Evolutionary conservation across 2,113 vertebrate species (phyloP), one percentile per base, ranked within the genome.

Genomic region (Puffinus mauretanicus): DNA sequence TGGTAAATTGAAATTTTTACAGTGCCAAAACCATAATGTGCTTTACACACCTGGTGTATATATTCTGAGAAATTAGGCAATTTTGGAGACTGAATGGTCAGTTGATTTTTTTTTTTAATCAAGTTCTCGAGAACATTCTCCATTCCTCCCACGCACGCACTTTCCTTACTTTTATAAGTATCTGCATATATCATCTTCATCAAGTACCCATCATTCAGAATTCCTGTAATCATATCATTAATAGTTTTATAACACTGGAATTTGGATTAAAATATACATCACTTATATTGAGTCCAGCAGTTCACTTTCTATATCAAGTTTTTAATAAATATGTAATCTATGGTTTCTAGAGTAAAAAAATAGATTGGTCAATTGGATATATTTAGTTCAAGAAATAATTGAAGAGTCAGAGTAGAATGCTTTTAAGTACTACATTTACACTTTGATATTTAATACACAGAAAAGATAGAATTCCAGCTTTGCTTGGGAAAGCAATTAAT

Each of bases 131-230:
- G 24, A 75, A 71, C 6, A 44, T 57, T 88, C 80, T 64, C 21
- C 3, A 42, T 76, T 89, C 26, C 20, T 60, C 15, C 2, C 9
- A 71, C 10, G 24, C 7, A 14, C 0, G 0, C 7, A n/a, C 3
- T 80, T 76, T 18, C 29, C 16, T 54, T 60, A 38, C 19, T 60
- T 54, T 71, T 42, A 34, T 25, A 64, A 24, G 11, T 75, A 32
- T 69, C 10, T 77, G 16, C 13, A 42, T 34, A 40, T 10, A 27
- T 25, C 27, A 49, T 54, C 47, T 76, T 88, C 27, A 69, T 55
- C 16, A 64, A 42, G 16, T 38, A 27, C 17, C 5, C 8, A 49
- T 70, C 8, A 73, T 30, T 78, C 55, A 73, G 7, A 87, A 91
- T 78, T 87, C 32, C 18, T 76, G 13, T 46, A 54, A 76, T 34